These are phyloP conservation scores for Macrocentrus cingulum DNA, from an alignment of 1,140 invertebrate species.

Conservation along the genomic window DNA sequence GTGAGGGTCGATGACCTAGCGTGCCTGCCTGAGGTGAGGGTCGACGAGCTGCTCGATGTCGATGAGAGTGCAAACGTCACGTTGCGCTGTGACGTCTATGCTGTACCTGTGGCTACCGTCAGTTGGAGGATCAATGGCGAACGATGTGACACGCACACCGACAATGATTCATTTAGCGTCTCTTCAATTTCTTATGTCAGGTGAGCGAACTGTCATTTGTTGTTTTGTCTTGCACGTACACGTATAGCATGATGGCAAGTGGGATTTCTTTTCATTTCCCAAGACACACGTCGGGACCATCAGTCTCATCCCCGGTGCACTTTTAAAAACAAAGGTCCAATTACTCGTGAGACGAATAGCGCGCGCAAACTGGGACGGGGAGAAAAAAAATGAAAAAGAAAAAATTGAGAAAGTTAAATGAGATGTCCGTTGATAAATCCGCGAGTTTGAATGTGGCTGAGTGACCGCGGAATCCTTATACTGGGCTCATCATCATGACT, in stretches of 20 bases:
- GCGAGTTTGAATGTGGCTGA: not conserved
- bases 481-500: not conserved
- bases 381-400: not conserved
- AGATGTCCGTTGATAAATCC: too few species aligned
- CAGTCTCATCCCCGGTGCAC: not conserved
- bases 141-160: slow-evolving; percentile 46
- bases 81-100: slow-evolving; percentile 74
- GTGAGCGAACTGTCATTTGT: slow-evolving; percentile 21
- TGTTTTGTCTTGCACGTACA: not conserved
- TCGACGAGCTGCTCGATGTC: slow-evolving; percentile 63
- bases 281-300: not conserved
- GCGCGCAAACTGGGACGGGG: too few species aligned
- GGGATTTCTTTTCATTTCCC: slow-evolving; percentile 5
- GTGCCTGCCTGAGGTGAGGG: slow-evolving; percentile 75
- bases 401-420: too few species aligned
- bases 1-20: slow-evolving; percentile 76
- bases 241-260: not conserved
- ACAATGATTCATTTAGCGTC: slow-evolving; percentile 41
- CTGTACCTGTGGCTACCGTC: slow-evolving; percentile 75
- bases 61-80: slow-evolving; percentile 79
- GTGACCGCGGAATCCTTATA: not conserved
- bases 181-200: slow-evolving; percentile 31
- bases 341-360: too few species aligned
- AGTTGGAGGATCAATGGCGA: slow-evolving; percentile 81
- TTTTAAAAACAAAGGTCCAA: not conserved